These are phyloP conservation scores for Mesembrinibis cayennensis DNA, from an alignment of 2,113 vertebrate species.

Conservation along the genomic window DNA sequence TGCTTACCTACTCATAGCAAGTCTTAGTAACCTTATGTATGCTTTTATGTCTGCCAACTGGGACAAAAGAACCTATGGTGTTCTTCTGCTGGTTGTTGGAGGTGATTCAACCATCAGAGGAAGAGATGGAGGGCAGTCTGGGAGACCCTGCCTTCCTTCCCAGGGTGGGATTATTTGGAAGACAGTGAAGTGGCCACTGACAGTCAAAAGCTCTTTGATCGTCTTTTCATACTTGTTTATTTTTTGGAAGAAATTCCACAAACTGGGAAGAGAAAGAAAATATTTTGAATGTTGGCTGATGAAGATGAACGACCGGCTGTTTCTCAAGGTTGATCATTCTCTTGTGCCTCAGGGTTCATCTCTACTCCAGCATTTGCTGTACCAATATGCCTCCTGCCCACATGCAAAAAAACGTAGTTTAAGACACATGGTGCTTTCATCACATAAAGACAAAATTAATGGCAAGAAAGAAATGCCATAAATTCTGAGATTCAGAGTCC, in stretches of 20 bases:
- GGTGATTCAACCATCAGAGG: neutral
- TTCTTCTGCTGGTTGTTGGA: fast-evolving
- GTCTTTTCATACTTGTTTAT: neutral
- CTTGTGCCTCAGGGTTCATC: neutral
- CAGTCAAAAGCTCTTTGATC: neutral
- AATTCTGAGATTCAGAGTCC: neutral
- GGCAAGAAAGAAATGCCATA: neutral
- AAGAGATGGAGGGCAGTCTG: neutral
- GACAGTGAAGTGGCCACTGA: neutral
- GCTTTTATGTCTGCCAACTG: fast-evolving
- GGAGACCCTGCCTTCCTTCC: neutral
- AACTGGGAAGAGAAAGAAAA: neutral
- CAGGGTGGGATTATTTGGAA: neutral
- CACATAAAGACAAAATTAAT: fast-evolving
- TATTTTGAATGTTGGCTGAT: neutral
- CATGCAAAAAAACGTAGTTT: fast-evolving
- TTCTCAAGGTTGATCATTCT: neutral
- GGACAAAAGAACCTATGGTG: neutral
- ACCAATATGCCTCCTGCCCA: neutral
- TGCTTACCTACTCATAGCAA: neutral
- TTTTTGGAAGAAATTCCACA: neutral
- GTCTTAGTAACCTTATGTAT: too few relatives aligned
- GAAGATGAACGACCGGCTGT: fast-evolving
- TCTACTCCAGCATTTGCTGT: neutral
- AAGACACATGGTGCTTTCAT: neutral